Base-by-base conservation (phyloP, 1,140 invertebrate species). In the Macrobrachium nipponense region DNA sequence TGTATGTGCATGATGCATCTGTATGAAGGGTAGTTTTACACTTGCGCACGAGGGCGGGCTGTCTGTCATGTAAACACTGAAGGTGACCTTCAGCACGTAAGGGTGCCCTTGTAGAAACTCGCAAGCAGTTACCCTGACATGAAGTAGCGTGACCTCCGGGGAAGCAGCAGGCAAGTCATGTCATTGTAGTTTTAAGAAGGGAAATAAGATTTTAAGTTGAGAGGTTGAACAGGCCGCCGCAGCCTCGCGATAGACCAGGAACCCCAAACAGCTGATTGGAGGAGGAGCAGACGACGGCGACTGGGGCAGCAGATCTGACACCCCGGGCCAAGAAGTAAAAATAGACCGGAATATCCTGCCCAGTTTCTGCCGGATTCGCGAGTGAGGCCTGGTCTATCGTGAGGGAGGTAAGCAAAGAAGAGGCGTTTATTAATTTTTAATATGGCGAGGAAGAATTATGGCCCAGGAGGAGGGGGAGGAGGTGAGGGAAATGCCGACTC, bases 321-420 rank as follows among this genome's bases (percentile, higher is more conserved):
- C 12, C 15, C 4, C 60, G 43, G 78, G 60, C 78, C 51, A 51
- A 51, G 12, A 51, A 51, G 51, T 51, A 80, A 80, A n/a, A 80
- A 43, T 66, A 80, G 36, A 66, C 5, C 44, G 44, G 64, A 36
- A 62, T 66, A 23, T 79, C 59, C 59, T 79, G 58, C 12, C 78
- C 62, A 80, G 20, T 68, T 80, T 59, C 78, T 66, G 61, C 78
- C 61, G 78, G 78, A 58, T 77, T 44, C 64, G 78, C 18, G 78
- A 80, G 78, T 80, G 61, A 66, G 62, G 78, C n/a, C 61, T 44
- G 61, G 44, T 60, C 78, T 43, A 44, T 66, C 78, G 61, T 44
- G 15, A 80, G 62, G 78, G 44, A 80, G 78, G 78, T 80, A 80
- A 80, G 78, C 64, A 51, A 58, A 60, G 58, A 60, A 36, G 59